A percentile compares a stretch with the other conserved stretches of the same genome.
Conservation (phyloP, 2,113 vertebrate species). For the Parus major region DNA sequence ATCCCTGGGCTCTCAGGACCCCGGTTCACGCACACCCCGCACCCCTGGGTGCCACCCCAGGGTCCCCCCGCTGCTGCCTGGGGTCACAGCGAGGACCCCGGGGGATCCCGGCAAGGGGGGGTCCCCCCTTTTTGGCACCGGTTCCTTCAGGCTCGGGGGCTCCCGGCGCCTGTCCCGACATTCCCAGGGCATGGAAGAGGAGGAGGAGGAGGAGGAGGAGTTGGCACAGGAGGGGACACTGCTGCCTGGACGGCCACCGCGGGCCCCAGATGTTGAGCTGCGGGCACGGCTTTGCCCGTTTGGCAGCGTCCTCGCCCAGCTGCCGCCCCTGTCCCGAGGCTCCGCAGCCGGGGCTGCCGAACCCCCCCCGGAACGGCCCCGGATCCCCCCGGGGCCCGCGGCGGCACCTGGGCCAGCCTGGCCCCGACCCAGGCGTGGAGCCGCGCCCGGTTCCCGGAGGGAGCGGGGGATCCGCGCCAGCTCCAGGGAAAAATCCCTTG, state of each 20-base stretch:
- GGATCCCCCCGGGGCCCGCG: neutral
- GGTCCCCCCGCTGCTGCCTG: too few relatives aligned
- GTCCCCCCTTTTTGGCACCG: rapidly evolving
- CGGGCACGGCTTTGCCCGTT: constrained; percentile 29
- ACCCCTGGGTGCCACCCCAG: neutral
- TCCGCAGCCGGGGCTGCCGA: neutral
- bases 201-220: neutral
- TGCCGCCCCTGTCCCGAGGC: neutral
- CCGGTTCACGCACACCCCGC: neutral
- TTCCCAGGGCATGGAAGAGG: neutral
- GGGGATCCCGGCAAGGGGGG: neutral
- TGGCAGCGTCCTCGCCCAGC: constrained; percentile 32
- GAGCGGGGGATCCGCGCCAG: rapidly evolving
- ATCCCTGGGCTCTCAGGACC: rapidly evolving
- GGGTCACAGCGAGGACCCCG: neutral
- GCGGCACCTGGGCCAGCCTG: neutral
- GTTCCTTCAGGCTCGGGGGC: too few relatives aligned
- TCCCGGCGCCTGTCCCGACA: neutral
- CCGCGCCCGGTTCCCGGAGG: neutral
- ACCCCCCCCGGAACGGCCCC: neutral
- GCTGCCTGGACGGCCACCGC: neutral
- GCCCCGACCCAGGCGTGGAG: neutral
- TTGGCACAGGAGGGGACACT: neutral
- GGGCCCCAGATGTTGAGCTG: constrained; percentile 57
- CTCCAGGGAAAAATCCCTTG: neutral